Conservation (phyloP, 2,888 invertebrate species). For the Tetranychus piercei region DNA sequence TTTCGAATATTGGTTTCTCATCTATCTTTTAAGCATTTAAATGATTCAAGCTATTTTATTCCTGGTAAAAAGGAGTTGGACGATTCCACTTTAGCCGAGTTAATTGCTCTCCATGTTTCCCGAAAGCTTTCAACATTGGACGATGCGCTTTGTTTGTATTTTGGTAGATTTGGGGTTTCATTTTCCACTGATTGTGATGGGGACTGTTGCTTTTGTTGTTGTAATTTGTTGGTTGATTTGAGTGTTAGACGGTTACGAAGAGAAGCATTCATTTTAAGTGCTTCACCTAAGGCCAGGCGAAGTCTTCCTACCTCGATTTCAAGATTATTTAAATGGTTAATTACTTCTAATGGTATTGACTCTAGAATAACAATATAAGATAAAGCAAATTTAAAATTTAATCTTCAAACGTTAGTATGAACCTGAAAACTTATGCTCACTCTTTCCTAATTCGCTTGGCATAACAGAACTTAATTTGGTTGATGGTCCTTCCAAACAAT, state of each 20-base stretch:
- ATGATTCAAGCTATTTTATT: not conserved
- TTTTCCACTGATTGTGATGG: not conserved
- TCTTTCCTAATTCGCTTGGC: not conserved
- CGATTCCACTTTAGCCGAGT: slow-evolving; percentile 2
- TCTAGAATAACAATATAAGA: not conserved
- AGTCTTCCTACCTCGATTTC: slow-evolving; percentile 9
- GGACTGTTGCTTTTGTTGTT: not conserved
- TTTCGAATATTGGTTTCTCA: not conserved
- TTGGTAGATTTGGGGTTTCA: not conserved
- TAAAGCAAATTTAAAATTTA: no score
- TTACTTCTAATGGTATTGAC: not conserved
- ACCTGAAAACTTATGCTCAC: not conserved
- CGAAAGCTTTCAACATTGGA: slow-evolving; percentile 3
- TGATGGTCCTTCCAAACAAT: not conserved
- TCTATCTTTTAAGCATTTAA: not conserved
- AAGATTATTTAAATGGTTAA: not conserved
- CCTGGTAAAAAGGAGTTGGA: slow-evolving; percentile 1
- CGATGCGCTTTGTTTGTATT: not conserved
- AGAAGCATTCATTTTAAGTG: slow-evolving; percentile 5
- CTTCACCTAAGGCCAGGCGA: slow-evolving; percentile 3
- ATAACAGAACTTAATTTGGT: not conserved
- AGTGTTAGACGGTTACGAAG: not conserved
- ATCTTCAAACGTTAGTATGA: no score
- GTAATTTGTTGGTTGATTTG: not conserved
- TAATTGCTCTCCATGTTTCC: slow-evolving; percentile 5